Evolutionary conservation across 2,113 vertebrate genomes (phyloP).

Genomic region (Vidua macroura): DNA sequence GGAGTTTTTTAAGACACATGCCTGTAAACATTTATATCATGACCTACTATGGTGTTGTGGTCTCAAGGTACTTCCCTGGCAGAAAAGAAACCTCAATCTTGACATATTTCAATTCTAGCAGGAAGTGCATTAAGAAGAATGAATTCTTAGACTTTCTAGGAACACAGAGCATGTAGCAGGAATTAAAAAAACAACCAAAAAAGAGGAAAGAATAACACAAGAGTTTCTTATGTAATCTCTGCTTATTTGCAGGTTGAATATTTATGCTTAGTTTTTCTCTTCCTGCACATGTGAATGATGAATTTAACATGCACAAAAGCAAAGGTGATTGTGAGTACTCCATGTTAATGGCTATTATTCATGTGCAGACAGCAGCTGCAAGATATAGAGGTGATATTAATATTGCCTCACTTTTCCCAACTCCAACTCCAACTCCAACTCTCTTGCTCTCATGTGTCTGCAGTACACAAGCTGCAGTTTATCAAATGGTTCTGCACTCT

Average conservation of each 20-base stretch:
- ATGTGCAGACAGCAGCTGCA: conserved; percentile 39
- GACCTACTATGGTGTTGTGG: not conserved
- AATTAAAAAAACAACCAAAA: not conserved
- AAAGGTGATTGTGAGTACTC: conserved; percentile 42
- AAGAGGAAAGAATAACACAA: not conserved
- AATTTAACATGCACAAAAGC: conserved; percentile 57
- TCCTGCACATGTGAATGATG: conserved; percentile 5
- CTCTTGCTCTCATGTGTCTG: not conserved
- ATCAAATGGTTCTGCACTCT: not conserved
- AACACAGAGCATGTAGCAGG: not conserved
- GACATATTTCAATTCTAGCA: conserved; percentile 8
- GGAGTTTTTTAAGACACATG: not conserved
- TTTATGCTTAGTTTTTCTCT: not conserved
- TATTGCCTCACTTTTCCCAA: not conserved
- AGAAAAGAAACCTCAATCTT: not conserved
- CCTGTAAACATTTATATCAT: not conserved
- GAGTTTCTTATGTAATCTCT: conserved; percentile 16
- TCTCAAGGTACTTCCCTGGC: not conserved
- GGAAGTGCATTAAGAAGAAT: not conserved
- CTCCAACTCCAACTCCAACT: not conserved
- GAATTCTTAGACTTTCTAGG: conserved; percentile 1
- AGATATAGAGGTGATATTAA: not conserved
- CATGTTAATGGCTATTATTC: conserved; percentile 36
- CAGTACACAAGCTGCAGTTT: not conserved
- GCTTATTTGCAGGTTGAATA: conserved; percentile 31